These are phyloP conservation scores for Phaonia tiefii DNA, from an alignment of 2,888 invertebrate genomes.

Conservation along the genomic window DNA sequence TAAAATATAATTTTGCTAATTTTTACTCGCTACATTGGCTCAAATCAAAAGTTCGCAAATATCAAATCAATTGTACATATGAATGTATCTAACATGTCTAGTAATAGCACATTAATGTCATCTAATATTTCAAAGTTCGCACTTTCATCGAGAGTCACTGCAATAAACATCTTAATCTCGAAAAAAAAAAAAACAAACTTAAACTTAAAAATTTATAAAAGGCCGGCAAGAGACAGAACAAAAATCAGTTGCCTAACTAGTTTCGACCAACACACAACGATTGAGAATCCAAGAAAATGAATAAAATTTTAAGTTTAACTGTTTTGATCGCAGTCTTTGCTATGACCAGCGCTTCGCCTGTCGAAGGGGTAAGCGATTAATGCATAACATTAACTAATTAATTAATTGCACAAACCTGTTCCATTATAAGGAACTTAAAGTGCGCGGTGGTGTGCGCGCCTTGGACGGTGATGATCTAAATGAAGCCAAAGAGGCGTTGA, in stretches of 20 bases:
- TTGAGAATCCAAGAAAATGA: slow-evolving; percentile 29
- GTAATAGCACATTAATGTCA: too few species aligned
- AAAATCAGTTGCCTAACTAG: slow-evolving; percentile 19
- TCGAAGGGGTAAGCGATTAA: slow-evolving; percentile 18
- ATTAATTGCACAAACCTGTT: neutral
- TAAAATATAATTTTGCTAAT: too few species aligned
- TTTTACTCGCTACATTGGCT: too few species aligned
- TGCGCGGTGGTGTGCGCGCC: slow-evolving; percentile 50
- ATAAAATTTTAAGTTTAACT: slow-evolving; percentile 27
- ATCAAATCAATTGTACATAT: too few species aligned
- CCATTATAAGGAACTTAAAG: slow-evolving; percentile 13
- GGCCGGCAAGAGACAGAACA: neutral
- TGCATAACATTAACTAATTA: neutral
- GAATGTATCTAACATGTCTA: too few species aligned
- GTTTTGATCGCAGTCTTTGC: neutral
- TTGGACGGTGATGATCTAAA: slow-evolving; percentile 61
- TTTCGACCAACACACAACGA: slow-evolving; percentile 16
- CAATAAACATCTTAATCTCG: too few species aligned
- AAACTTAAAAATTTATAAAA: too few species aligned
- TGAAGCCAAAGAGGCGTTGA: slow-evolving; percentile 57
- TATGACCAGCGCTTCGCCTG: neutral
- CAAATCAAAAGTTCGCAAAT: too few species aligned
- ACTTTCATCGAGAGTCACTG: too few species aligned
- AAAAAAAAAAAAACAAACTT: too few species aligned
- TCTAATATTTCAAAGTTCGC: too few species aligned